These are phyloP conservation scores for Calliphora vomitoria DNA, from an alignment of 2,888 invertebrate genomes.

Conservation along the genomic window DNA sequence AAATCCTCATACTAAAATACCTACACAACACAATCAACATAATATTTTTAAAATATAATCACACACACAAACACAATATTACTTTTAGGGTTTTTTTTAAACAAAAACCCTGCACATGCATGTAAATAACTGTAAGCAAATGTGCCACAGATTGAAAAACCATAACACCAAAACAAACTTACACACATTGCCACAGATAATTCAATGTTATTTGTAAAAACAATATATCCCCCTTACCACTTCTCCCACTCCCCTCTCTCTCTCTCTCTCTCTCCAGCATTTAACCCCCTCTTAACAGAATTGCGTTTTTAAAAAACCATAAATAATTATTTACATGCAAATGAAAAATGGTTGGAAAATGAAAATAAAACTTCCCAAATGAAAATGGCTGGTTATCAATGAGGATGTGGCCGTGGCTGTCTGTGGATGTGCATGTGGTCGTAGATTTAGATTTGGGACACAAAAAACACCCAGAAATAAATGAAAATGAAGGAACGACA, in stretches of 20 bases:
- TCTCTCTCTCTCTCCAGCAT: too few species aligned
- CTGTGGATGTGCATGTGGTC: not conserved
- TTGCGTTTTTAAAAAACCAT: conserved; percentile 27
- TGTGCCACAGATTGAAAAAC: not conserved
- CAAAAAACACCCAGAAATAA: conserved; percentile 16
- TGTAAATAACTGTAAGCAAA: too few species aligned
- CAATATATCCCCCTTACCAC: not conserved
- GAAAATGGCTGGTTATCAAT: conserved; percentile 23
- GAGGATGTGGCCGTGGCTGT: not conserved
- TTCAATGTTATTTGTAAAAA: not conserved
- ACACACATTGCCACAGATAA: not conserved
- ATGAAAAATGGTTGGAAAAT: conserved; percentile 40
- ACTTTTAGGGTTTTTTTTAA: not conserved
- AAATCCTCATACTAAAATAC: not conserved
- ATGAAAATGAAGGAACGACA: not conserved
- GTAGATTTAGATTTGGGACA: conserved; percentile 35
- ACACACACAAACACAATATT: not conserved
- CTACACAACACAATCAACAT: not conserved
- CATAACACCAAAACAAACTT: not conserved
- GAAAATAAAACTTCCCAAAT: conserved; percentile 43
- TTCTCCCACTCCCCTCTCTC: too few species aligned
- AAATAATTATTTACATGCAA: conserved; percentile 70
- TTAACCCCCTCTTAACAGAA: not conserved
- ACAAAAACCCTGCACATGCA: not conserved
- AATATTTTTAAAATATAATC: not conserved